These are phyloP conservation scores for Conus ventricosus DNA, from an alignment of 1,140 invertebrate species.

Conservation along the genomic window DNA sequence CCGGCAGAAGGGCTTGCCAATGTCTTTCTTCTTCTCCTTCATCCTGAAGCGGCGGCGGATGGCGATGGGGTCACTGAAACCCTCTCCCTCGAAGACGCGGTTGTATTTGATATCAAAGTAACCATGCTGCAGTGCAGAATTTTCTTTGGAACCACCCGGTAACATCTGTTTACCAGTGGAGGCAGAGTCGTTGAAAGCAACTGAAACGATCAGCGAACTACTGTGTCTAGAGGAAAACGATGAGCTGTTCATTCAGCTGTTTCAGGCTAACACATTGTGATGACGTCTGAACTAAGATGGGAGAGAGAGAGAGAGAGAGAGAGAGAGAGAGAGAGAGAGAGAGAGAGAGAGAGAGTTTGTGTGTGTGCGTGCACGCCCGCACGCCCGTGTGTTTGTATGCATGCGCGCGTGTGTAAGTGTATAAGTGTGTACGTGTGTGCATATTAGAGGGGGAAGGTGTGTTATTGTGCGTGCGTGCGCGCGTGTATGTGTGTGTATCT, in stretches of 20 bases:
- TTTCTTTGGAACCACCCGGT: constrained; percentile 67
- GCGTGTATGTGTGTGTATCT: too few species aligned
- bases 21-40: constrained; percentile 71
- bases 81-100: constrained; percentile 72
- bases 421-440: neutral
- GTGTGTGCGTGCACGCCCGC: neutral
- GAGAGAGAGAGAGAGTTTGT: too few species aligned
- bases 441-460: too few species aligned
- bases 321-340: too few species aligned
- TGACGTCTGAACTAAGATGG: too few species aligned
- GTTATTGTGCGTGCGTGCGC: too few species aligned
- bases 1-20: constrained; percentile 73
- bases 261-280: too few species aligned
- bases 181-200: constrained; percentile 71
- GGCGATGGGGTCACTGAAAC: constrained; percentile 73
- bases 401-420: neutral
- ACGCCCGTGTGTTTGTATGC: neutral
- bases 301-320: too few species aligned
- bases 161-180: constrained; percentile 73
- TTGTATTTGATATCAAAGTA: constrained; percentile 72
- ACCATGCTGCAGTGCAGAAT: constrained; percentile 68
- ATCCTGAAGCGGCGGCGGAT: constrained; percentile 65
- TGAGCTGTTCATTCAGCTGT: too few species aligned
- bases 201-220: constrained; percentile 50
- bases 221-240: too few species aligned